These are phyloP conservation scores for Cheilosia vulpina DNA, from an alignment of 2,888 invertebrate species.

Conservation along the genomic window DNA sequence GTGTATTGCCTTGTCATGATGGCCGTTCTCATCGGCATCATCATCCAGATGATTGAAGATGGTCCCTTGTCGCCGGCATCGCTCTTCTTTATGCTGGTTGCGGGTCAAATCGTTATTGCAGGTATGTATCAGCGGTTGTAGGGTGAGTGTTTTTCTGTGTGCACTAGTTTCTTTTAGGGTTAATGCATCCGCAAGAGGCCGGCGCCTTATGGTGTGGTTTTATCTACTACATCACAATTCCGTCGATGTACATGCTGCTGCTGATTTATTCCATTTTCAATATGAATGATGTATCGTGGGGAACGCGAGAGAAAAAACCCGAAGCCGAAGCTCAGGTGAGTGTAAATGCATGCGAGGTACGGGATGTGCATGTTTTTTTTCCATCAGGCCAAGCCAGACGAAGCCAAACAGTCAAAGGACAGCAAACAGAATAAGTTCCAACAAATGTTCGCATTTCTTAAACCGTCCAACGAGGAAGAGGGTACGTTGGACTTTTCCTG, in stretches of 20 bases:
- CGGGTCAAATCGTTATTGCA: slow-evolving; percentile 87
- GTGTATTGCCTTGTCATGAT: slow-evolving; percentile 94
- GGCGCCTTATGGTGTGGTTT: slow-evolving; percentile 89
- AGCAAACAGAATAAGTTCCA: slow-evolving; percentile 67
- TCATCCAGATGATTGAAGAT: slow-evolving; percentile 90
- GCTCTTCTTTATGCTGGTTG: slow-evolving; percentile 91
- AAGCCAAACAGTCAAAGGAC: slow-evolving; percentile 51
- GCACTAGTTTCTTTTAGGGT: slow-evolving; percentile 81
- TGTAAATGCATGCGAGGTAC: neutral
- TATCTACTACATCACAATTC: slow-evolving; percentile 95
- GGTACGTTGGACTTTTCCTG: slow-evolving; percentile 85
- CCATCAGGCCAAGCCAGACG: slow-evolving; percentile 67
- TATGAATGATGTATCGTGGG: slow-evolving; percentile 97
- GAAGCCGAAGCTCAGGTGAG: slow-evolving; percentile 74
- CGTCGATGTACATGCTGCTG: slow-evolving; percentile 96
- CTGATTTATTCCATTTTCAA: slow-evolving; percentile 97
- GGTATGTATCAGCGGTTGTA: slow-evolving; percentile 81
- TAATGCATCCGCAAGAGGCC: slow-evolving; percentile 92
- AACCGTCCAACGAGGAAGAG: slow-evolving; percentile 80
- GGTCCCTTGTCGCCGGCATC: slow-evolving; percentile 93
- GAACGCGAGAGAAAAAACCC: slow-evolving; percentile 91
- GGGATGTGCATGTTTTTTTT: neutral
- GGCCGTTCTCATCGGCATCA: slow-evolving; percentile 92
- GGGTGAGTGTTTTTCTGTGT: neutral
- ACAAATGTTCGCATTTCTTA: slow-evolving; percentile 78